Evolutionary conservation across 2,888 invertebrate genomes (phyloP).

Genomic region (Odontothrips loti): DNA sequence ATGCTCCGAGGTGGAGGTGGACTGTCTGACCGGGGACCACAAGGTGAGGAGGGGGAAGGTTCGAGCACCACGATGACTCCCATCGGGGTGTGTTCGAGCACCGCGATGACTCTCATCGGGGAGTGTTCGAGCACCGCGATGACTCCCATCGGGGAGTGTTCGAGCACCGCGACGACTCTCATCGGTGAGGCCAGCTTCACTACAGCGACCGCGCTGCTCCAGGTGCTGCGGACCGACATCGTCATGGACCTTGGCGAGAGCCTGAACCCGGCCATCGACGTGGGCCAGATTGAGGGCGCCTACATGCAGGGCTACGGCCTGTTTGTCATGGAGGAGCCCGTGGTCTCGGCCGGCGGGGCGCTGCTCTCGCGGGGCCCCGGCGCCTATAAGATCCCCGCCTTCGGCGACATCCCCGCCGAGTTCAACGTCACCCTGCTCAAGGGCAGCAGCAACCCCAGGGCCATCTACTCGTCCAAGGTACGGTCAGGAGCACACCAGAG

Average conservation of each 20-base stretch:
- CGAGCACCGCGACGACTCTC: not conserved
- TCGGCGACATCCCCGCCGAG: conserved; percentile 83
- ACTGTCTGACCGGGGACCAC: conserved; percentile 91
- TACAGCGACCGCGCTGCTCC: conserved; percentile 29
- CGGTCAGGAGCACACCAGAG: conserved; percentile 30
- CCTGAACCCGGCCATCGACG: conserved; percentile 93
- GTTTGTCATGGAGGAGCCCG: conserved; percentile 83
- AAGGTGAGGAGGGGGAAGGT: conserved; percentile 49
- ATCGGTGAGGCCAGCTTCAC: not conserved
- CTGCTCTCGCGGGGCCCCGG: conserved; percentile 85
- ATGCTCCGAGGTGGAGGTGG: conserved; percentile 85
- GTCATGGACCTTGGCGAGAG: conserved; percentile 96
- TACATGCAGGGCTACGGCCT: conserved; percentile 93
- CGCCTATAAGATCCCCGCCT: conserved; percentile 89
- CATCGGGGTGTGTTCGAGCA: too few species aligned
- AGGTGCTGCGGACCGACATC: conserved; percentile 82
- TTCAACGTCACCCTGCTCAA: conserved; percentile 90
- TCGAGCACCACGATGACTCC: not conserved
- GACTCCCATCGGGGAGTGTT: too few species aligned
- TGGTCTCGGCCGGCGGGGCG: conserved; percentile 78
- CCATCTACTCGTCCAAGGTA: conserved; percentile 94
- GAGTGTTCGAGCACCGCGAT: too few species aligned
- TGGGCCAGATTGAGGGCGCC: conserved; percentile 94
- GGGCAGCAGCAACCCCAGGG: conserved; percentile 83
- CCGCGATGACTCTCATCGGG: not conserved